These are phyloP conservation scores for Bubalus kerabau DNA, from an alignment of 2,113 vertebrate genomes.

Conservation along the genomic window DNA sequence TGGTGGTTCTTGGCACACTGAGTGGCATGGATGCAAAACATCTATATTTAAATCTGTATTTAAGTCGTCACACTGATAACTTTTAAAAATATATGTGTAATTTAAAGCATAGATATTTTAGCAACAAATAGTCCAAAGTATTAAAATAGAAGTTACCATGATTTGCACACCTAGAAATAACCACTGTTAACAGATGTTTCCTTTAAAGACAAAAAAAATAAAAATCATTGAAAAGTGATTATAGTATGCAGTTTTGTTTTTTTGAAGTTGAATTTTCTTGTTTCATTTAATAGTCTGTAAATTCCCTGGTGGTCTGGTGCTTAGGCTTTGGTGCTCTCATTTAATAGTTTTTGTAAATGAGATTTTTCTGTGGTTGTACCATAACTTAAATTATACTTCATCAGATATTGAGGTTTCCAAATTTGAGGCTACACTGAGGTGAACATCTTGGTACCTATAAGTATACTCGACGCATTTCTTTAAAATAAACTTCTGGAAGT, in stretches of 20 bases:
- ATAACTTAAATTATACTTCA: background rate
- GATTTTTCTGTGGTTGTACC: background rate
- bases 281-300: background rate
- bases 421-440: background rate
- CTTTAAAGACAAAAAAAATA: background rate
- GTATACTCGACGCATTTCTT: background rate
- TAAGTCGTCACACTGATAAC: background rate
- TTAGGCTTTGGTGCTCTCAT: background rate
- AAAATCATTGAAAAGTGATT: background rate
- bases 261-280: background rate
- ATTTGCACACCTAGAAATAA: background rate
- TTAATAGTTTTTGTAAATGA: constrained; percentile 2
- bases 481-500: background rate
- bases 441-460: background rate
- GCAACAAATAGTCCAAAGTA: background rate
- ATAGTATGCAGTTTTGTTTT: background rate
- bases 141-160: constrained; percentile 1
- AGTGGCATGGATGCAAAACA: background rate
- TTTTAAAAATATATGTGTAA: background rate
- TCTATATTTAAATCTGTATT: background rate
- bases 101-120: background rate
- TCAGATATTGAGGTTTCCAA: background rate
- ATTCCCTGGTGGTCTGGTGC: background rate
- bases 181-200: background rate
- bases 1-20: background rate